These are phyloP conservation scores for Leptarthrus brevirostris DNA, from an alignment of 2,888 invertebrate genomes.

Conservation along the genomic window DNA sequence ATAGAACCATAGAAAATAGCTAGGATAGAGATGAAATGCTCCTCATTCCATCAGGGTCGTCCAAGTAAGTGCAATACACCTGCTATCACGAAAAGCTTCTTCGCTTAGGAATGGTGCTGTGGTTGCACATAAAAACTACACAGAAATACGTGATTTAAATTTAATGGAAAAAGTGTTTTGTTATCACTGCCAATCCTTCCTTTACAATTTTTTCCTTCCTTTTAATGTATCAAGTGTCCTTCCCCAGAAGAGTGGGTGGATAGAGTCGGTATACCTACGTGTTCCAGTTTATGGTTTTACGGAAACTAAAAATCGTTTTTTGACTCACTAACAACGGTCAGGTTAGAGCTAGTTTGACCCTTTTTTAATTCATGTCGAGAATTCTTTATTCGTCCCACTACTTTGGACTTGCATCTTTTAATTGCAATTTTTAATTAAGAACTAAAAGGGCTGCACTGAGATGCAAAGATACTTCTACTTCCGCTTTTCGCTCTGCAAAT, in stretches of 20 bases:
- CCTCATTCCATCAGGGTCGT: neutral
- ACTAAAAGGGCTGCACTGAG: slow-evolving; percentile 22
- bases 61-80: slow-evolving; percentile 7
- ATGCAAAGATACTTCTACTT: slow-evolving; percentile 34
- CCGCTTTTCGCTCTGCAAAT: slow-evolving; percentile 30
- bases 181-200: slow-evolving; percentile 28
- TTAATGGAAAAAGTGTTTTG: slow-evolving; percentile 39
- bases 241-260: neutral
- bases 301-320: neutral
- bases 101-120: neutral
- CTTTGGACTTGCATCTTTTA: slow-evolving; percentile 29
- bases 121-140: neutral
- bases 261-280: neutral
- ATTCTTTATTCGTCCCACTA: slow-evolving; percentile 16
- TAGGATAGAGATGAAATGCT: neutral
- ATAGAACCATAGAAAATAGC: neutral
- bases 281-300: slow-evolving; percentile 3
- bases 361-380: slow-evolving; percentile 38
- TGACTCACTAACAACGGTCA: neutral
- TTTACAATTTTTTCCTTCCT: neutral
- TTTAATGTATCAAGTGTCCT: neutral
- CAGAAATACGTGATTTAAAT: slow-evolving; percentile 38
- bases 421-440: slow-evolving; percentile 40
- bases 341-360: slow-evolving; percentile 29
- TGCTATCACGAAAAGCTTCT: neutral